Conservation (phyloP, 2,888 invertebrate genomes). For the Papilio gigon region DNA sequence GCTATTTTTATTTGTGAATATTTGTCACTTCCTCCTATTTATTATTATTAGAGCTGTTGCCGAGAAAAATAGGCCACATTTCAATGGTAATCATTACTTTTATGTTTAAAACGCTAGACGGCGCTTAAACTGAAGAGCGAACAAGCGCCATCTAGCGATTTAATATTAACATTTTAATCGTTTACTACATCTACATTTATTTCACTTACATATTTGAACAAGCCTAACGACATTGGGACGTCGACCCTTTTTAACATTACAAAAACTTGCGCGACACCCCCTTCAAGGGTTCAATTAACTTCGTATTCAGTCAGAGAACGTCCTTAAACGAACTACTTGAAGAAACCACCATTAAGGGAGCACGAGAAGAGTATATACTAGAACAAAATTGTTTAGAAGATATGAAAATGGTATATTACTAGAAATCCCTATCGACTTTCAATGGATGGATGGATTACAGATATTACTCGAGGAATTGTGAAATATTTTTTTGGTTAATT, state of each 20-base stretch:
- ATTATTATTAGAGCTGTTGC: too few species aligned
- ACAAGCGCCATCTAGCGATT: too few species aligned
- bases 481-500: too few species aligned
- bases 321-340: conserved; percentile 1
- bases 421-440: too few species aligned
- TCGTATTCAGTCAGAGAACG: neutral
- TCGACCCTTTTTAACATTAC: neutral
- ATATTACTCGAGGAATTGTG: too few species aligned
- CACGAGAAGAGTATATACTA: neutral
- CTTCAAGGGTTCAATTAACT: neutral
- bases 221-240: neutral
- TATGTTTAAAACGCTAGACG: too few species aligned
- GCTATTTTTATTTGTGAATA: neutral
- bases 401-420: too few species aligned
- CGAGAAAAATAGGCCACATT: too few species aligned
- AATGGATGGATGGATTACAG: too few species aligned
- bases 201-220: neutral
- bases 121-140: too few species aligned
- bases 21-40: neutral
- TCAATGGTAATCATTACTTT: too few species aligned
- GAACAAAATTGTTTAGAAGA: neutral
- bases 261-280: neutral
- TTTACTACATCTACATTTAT: neutral
- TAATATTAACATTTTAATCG: too few species aligned
- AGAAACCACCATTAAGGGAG: neutral